A percentile compares a stretch with the other conserved stretches of the same genome.
phyloP scores from a whole-genome alignment of 2,888 invertebrate species.

The Lumbricus terrestris region DNA sequence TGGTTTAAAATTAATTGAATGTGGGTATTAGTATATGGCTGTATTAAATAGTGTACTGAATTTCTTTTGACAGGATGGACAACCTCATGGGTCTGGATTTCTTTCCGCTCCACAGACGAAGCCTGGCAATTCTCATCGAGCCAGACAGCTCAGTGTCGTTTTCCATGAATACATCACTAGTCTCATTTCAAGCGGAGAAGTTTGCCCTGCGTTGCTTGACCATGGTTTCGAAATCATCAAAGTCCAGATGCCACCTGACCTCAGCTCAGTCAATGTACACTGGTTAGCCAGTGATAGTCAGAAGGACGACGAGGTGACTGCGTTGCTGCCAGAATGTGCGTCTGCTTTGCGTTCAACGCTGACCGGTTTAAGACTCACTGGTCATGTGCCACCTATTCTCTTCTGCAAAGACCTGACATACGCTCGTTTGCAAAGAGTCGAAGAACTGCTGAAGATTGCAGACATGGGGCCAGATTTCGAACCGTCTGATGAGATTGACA shows the following conservation, averaged over 20 bases:
- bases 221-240: slow-evolving; percentile 40
- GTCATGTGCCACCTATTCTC: slow-evolving; percentile 42
- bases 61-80: background rate
- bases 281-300: background rate
- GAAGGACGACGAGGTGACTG: background rate
- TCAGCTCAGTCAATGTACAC: background rate
- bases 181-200: slow-evolving; percentile 42
- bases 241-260: slow-evolving; percentile 31
- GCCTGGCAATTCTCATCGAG: slow-evolving; percentile 35
- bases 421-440: slow-evolving; percentile 35
- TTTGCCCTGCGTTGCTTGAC: slow-evolving; percentile 38
- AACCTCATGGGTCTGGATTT: background rate
- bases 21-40: background rate
- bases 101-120: background rate
- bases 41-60: background rate
- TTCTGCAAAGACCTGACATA: slow-evolving; percentile 42
- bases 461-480: slow-evolving; percentile 44
- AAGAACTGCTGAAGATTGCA: slow-evolving; percentile 39
- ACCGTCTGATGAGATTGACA: slow-evolving; percentile 18
- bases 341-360: slow-evolving; percentile 34
- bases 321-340: background rate
- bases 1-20: background rate
- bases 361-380: slow-evolving; percentile 40
- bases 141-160: slow-evolving; percentile 43
- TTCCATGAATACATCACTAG: slow-evolving; percentile 42